phyloP scores from a whole-genome alignment of 1,140 invertebrate species.

The Caenorhabditis remanei region DNA sequence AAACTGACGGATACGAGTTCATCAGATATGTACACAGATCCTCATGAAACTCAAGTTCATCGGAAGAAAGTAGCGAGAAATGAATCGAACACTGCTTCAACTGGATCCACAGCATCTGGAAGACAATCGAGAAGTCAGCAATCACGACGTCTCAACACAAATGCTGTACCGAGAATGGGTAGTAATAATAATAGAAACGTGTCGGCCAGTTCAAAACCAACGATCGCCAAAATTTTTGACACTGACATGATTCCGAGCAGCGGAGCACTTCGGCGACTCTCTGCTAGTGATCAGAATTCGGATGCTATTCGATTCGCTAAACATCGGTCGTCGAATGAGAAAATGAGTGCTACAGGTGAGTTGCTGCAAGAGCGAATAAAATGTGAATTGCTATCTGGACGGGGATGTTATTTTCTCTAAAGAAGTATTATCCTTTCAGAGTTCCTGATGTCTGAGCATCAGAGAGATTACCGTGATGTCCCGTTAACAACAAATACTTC shows the following conservation, averaged over 20 bases:
- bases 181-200: neutral
- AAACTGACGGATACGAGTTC: neutral
- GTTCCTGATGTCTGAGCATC: slow-evolving; percentile 23
- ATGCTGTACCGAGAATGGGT: slow-evolving; percentile 1
- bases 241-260: neutral
- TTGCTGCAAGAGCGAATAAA: neutral
- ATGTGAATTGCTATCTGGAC: no score
- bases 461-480: neutral
- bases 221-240: slow-evolving; percentile 14
- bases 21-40: slow-evolving; percentile 3
- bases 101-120: slow-evolving; percentile 26
- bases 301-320: slow-evolving; percentile 20
- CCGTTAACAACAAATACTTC: neutral
- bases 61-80: slow-evolving; percentile 20
- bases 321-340: slow-evolving; percentile 10
- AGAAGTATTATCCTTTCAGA: neutral
- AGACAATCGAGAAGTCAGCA: slow-evolving; percentile 43
- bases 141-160: neutral
- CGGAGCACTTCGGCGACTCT: slow-evolving; percentile 9
- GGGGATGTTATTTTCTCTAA: no score
- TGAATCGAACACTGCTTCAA: slow-evolving; percentile 18
- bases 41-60: neutral
- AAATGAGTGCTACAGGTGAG: slow-evolving; percentile 26
- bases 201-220: neutral
- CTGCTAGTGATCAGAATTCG: slow-evolving; percentile 22